A percentile compares a stretch with the other conserved stretches of the same genome.
These are phyloP conservation scores for Hiodon tergisus DNA, from an alignment of 2,113 vertebrate genomes.

Conservation along the genomic window DNA sequence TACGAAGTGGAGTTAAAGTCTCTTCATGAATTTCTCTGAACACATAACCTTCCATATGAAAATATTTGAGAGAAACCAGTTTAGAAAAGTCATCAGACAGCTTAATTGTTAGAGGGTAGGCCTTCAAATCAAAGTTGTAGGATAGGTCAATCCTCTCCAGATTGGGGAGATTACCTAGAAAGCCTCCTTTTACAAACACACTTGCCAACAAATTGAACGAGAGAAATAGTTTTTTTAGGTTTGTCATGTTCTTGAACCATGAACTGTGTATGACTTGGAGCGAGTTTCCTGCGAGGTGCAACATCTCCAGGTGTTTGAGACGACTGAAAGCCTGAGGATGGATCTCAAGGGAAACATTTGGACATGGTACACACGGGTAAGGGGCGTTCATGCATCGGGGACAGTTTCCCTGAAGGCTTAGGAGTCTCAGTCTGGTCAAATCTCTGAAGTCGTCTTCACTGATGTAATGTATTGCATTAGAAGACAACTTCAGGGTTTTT, in stretches of 20 bases:
- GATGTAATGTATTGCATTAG: slow-evolving; percentile 54
- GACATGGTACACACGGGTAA: slow-evolving; percentile 51
- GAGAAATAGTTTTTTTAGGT: slow-evolving; percentile 50
- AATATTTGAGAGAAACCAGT: slow-evolving; percentile 47
- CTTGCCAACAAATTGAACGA: slow-evolving; percentile 55
- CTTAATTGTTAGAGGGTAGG: slow-evolving; percentile 44
- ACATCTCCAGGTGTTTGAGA: slow-evolving; percentile 30
- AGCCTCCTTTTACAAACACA: slow-evolving; percentile 35
- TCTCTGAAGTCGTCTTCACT: slow-evolving; percentile 43
- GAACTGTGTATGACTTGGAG: slow-evolving; percentile 31
- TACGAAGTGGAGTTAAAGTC: slow-evolving; percentile 53
- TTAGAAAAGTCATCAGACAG: slow-evolving; percentile 56
- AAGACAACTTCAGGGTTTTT: slow-evolving; percentile 23
- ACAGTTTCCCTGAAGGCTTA: slow-evolving; percentile 65
- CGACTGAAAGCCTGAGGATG: slow-evolving; percentile 48
- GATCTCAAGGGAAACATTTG: slow-evolving; percentile 49
- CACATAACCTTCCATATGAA: slow-evolving; percentile 62
- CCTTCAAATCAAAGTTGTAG: slow-evolving; percentile 55
- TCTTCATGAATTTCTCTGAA: slow-evolving; percentile 56
- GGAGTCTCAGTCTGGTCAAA: slow-evolving; percentile 37
- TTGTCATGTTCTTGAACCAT: slow-evolving; percentile 53
- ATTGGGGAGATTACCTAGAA: slow-evolving; percentile 48
- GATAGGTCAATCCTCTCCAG: slow-evolving; percentile 63
- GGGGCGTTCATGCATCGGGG: slow-evolving; percentile 61
- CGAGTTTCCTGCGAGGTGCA: slow-evolving; percentile 60